Evolutionary conservation across 2,113 vertebrate genomes (phyloP).

Genomic region (Amblyornis subalaris): DNA sequence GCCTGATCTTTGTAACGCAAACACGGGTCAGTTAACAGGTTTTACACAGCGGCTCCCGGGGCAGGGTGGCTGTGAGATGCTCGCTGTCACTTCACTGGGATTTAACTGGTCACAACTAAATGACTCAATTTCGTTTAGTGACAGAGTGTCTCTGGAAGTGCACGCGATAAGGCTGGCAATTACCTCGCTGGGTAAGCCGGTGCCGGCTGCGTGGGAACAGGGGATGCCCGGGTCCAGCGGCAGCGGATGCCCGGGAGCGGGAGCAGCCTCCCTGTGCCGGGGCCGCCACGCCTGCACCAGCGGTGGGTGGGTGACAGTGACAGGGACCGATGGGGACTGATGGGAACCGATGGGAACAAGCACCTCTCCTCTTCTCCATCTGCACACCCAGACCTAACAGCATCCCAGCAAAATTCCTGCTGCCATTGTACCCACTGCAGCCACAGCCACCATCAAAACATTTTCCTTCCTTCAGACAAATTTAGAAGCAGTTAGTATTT

Average conservation of each 20-base stretch:
- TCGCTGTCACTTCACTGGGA: neutral
- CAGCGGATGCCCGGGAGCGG: too few relatives aligned
- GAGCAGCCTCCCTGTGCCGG: fast-evolving
- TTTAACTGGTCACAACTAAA: neutral
- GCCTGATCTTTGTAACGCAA: slow-evolving; percentile 57
- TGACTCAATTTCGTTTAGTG: neutral
- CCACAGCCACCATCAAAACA: neutral
- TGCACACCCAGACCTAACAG: neutral
- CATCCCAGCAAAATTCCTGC: neutral
- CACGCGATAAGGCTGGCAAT: neutral
- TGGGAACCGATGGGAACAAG: neutral
- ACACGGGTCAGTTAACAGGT: slow-evolving; percentile 15
- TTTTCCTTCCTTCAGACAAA: neutral
- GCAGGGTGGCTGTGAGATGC: neutral
- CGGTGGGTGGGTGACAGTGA: fast-evolving
- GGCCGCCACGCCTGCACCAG: fast-evolving
- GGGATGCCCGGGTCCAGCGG: neutral
- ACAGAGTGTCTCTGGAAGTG: neutral
- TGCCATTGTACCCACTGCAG: neutral
- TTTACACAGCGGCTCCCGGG: neutral
- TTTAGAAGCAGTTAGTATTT: neutral
- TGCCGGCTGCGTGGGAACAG: fast-evolving
- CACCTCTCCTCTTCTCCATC: neutral
- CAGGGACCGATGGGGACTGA: neutral
- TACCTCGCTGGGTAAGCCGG: neutral